Base-by-base conservation (phyloP, 1,140 invertebrate species). In the Dysdera silvatica region DNA sequence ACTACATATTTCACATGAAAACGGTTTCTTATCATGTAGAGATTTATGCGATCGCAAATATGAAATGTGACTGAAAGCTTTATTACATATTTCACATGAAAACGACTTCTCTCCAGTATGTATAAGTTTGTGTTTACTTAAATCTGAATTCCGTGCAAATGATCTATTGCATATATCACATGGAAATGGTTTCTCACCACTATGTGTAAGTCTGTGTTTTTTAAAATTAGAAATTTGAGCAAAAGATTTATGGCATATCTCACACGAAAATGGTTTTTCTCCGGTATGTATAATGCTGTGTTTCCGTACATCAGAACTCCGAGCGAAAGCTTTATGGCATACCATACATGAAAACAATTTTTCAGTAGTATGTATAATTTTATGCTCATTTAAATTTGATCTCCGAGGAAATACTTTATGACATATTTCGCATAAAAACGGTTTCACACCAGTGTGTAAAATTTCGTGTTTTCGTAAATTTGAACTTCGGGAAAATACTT, bases 181-280 rank as follows among this genome's bases (percentile, higher is more conserved):
- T 0, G 76, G 68, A 69, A 76, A 82, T 10, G 81, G 81, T 37
- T 80, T 67, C 67, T 82, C 81, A 65, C 81, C 76, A 2, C 79
- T 82, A 67, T 81, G 80, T n/a, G 26, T 31, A n/a, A n/a, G n/a
- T n/a, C n/a, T n/a, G n/a, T n/a, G n/a, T n/a, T n/a, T n/a, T n/a
- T n/a, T n/a, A n/a, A n/a, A n/a, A n/a, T n/a, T n/a, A n/a, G n/a
- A n/a, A n/a, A n/a, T n/a, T n/a, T n/a, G n/a, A n/a, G n/a, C n/a
- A 8, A n/a, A n/a, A n/a, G n/a, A n/a, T n/a, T n/a, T n/a, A n/a
- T n/a, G n/a, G n/a, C n/a, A n/a, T n/a, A n/a, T n/a, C n/a, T n/a
- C n/a, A n/a, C n/a, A n/a, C n/a, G n/a, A n/a, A n/a, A n/a, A n/a
- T n/a, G n/a, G n/a, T 26, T 26, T 18, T 23, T 31, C n/a, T n/a